Conservation (phyloP, 2,113 vertebrate species). For the Pollimyrus isidori region DNA sequence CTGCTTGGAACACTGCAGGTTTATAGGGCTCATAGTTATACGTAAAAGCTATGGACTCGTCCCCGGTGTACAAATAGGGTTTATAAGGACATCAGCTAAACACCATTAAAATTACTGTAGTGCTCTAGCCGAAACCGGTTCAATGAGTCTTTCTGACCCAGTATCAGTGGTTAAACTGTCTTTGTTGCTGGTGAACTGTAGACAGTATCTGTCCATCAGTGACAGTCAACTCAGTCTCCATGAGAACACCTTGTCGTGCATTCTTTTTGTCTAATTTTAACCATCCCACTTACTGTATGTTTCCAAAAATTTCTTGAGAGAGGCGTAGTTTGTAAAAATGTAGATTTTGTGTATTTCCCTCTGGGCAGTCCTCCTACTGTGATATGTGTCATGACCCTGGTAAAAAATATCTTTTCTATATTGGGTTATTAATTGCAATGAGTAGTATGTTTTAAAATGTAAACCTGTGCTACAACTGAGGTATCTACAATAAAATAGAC, state of each 20-base stretch:
- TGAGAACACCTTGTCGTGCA: not conserved
- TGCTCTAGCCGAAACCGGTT: not conserved
- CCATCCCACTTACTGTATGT: not conserved
- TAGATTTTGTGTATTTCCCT: not conserved
- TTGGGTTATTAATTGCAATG: not conserved
- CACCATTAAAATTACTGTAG: not conserved
- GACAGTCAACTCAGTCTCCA: not conserved
- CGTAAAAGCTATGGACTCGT: not conserved
- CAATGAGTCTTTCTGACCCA: not conserved
- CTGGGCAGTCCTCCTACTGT: not conserved
- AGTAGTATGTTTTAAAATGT: not conserved
- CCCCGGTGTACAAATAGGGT: not conserved
- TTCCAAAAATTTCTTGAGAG: not conserved
- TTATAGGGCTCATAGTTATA: not conserved
- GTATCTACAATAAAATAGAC: not conserved
- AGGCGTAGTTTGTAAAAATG: not conserved
- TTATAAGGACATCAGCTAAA: not conserved
- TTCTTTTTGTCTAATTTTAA: not conserved
- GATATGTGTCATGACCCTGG: not conserved
- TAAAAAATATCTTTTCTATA: not conserved
- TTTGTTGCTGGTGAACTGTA: not conserved
- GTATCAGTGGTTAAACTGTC: not conserved
- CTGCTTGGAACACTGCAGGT: not conserved
- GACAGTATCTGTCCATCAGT: conserved; percentile 2
- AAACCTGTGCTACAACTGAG: not conserved